phyloP scores from a whole-genome alignment of 2,113 vertebrate species.

The Ptychochromis oligacanthus region DNA sequence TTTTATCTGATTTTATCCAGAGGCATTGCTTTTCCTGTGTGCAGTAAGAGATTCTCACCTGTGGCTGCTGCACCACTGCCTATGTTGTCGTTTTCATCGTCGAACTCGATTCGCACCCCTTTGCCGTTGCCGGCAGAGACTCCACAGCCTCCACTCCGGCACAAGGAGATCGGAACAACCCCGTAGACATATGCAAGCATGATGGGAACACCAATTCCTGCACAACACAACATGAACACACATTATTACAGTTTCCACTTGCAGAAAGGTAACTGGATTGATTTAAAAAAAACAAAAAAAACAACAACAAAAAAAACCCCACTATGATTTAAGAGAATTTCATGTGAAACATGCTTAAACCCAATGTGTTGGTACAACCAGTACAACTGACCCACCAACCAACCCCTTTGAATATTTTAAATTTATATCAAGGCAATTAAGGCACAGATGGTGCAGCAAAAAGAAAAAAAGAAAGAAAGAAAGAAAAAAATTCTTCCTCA shows the following conservation, averaged over 20 bases:
- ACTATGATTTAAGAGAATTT: background rate
- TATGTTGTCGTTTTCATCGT: slow-evolving; percentile 96
- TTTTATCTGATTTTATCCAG: background rate
- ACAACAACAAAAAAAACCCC: too few relatives aligned
- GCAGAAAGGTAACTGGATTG: background rate
- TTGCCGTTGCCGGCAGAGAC: slow-evolving; percentile 96
- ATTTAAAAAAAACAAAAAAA: too few relatives aligned
- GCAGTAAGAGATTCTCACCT: slow-evolving; percentile 77
- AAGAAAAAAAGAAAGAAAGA: too few relatives aligned
- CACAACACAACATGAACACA: background rate
- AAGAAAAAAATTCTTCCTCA: slow-evolving; percentile 72
- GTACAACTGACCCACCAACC: too few relatives aligned
- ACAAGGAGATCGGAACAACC: slow-evolving; percentile 97
- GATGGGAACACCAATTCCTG: slow-evolving; percentile 97
- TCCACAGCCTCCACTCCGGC: slow-evolving; percentile 95
- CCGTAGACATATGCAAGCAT: slow-evolving; percentile 99
- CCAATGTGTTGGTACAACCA: background rate
- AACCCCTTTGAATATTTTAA: background rate
- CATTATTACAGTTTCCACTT: background rate
- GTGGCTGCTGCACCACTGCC: slow-evolving; percentile 89
- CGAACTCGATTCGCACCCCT: slow-evolving; percentile 98
- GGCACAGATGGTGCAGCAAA: background rate
- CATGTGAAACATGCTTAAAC: background rate
- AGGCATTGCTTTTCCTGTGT: background rate
- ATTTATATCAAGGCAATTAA: background rate